A percentile compares a stretch with the other conserved stretches of the same genome.
These are phyloP conservation scores for Venturia canescens DNA, from an alignment of 1,140 invertebrate genomes.

Conservation along the genomic window DNA sequence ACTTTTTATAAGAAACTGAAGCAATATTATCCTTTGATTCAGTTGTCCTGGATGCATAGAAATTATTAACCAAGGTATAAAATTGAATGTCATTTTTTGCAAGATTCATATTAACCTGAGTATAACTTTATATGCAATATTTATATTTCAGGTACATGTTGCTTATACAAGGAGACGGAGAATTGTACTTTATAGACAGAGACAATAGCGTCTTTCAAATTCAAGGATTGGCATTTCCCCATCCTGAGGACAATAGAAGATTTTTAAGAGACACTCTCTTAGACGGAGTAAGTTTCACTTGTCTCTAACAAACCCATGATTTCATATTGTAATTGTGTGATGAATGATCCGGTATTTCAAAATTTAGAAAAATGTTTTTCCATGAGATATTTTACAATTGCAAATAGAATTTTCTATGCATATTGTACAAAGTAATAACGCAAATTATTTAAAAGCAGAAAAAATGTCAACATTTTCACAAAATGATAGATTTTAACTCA, in stretches of 20 bases:
- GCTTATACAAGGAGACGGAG: constrained; percentile 90
- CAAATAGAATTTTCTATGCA: too few relatives aligned
- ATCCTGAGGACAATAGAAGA: constrained; percentile 83
- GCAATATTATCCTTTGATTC: too few relatives aligned
- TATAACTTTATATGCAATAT: background rate
- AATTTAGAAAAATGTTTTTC: too few relatives aligned
- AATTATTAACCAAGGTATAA: background rate
- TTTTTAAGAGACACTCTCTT: constrained; percentile 91
- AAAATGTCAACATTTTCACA: too few relatives aligned
- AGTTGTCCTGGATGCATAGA: background rate
- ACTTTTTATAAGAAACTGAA: too few relatives aligned
- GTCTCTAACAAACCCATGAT: constrained; percentile 30
- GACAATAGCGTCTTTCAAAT: constrained; percentile 97
- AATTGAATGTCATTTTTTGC: background rate
- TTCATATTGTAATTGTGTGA: background rate
- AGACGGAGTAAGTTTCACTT: constrained; percentile 87
- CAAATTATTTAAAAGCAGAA: too few relatives aligned
- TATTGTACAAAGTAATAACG: too few relatives aligned
- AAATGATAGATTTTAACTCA: too few relatives aligned
- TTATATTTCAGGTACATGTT: constrained; percentile 91
- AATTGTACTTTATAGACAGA: constrained; percentile 96
- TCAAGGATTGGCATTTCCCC: constrained; percentile 86
- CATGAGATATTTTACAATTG: too few relatives aligned
- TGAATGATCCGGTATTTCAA: background rate
- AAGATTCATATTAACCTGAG: background rate